Evolutionary conservation across 1,140 invertebrate species (phyloP).

Genomic region (Anagrus nilaparvatae): DNA sequence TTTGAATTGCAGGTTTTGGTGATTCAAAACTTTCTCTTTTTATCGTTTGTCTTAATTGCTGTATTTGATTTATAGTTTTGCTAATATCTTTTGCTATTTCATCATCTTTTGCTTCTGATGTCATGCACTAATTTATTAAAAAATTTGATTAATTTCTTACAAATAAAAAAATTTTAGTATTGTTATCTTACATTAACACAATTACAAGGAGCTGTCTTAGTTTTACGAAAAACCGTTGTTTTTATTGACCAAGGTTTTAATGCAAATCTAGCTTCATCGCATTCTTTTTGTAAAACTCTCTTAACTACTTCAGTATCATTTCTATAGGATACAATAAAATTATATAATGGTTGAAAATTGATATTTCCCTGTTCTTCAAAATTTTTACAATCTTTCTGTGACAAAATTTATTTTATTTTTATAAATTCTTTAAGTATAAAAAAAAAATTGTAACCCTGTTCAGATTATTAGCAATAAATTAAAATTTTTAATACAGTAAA

Average conservation of each 20-base stretch:
- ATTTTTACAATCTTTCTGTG: no score
- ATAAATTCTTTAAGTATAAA: no score
- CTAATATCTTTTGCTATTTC: slow-evolving; percentile 28
- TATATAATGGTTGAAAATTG: slow-evolving; percentile 21
- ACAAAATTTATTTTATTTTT: no score
- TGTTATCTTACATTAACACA: slow-evolving; percentile 29
- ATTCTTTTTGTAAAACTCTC: slow-evolving; percentile 24
- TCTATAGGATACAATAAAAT: slow-evolving; percentile 24
- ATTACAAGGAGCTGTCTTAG: slow-evolving; percentile 23
- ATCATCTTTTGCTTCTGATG: slow-evolving; percentile 18
- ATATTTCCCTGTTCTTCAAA: slow-evolving; percentile 8
- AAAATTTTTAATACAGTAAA: no score
- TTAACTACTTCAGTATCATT: slow-evolving; percentile 26
- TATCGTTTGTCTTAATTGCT: slow-evolving; percentile 27
- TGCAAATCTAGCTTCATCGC: slow-evolving; percentile 31
- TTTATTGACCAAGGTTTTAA: slow-evolving; percentile 31
- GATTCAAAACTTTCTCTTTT: slow-evolving; percentile 12
- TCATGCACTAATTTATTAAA: slow-evolving; percentile 4
- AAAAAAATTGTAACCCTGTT: no score
- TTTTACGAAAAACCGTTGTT: slow-evolving; percentile 18
- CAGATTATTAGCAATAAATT: no score
- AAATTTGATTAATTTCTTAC: background rate
- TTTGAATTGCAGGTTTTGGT: slow-evolving; percentile 11
- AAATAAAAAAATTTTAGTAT: slow-evolving; percentile 5
- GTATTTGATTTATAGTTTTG: slow-evolving; percentile 25